Base-by-base conservation (phyloP, 2,888 invertebrate genomes). In the Andricus curvator region DNA sequence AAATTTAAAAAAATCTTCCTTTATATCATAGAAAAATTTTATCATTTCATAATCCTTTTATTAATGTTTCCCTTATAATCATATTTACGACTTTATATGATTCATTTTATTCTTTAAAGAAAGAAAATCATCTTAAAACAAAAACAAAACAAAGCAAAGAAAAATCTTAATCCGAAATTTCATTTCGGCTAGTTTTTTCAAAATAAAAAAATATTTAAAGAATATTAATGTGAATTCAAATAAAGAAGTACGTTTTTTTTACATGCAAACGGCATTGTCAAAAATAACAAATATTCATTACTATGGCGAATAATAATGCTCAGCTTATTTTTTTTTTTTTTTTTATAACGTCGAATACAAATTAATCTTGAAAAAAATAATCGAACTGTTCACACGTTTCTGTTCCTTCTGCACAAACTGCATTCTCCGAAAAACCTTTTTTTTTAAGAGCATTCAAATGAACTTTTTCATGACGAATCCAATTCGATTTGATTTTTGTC, bases 391-490 rank as follows among this genome's bases (percentile, higher is more conserved):
- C 60, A 44, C 15, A 44, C 13, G 44, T 44, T 56, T 56, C 9
- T 56, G 56, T 3, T n/a, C 6, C n/a, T 56, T 56, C 56, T 56
- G 11, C n/a, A 60, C 60, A 60, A 60, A 22, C 11, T 22, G 11
- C 13, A 60, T 22, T 60, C 1, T 60, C 60, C 11, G 22, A 60
- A 22, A 13, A 60, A 13, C 22, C 8, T 79, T 76, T 33, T 48
- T 37, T 68, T 22, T 37, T n/a, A 1, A 17, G 25, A 22, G 37
- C 2, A 25, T 44, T 44, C 6, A 25, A 74, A 44, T 51, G 37
- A 96, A 29, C 29, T 64, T 29, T 64, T 17, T 64, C 25, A 29
- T 89, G 89, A 6, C 88, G 87, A 62, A 85, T 81, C 79, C 85
- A 85, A 78, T 88, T 88, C 0, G 88, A 85, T 6, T 87, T 84